Conservation (phyloP, 1,140 invertebrate genomes). For the Homalodisca vitripennis region DNA sequence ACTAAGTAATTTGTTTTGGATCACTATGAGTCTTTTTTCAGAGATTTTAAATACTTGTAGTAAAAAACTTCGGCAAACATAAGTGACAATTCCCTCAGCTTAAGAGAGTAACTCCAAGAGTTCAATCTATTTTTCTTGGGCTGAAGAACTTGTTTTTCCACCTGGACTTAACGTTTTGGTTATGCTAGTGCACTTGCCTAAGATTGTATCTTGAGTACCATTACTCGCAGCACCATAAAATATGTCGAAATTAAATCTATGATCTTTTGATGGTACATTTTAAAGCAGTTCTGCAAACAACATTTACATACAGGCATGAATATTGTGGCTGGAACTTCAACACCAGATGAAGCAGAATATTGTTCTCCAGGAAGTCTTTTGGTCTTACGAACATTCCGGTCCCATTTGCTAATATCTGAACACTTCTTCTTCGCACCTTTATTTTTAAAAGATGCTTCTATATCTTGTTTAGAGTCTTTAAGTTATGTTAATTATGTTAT, state of each 20-base stretch:
- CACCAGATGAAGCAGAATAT: no score
- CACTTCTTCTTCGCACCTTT: no score
- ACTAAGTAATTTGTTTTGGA: background rate
- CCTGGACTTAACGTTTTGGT: background rate
- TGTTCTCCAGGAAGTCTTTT: no score
- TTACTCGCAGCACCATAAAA: background rate
- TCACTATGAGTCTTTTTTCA: background rate
- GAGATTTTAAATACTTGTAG: background rate
- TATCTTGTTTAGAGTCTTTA: no score
- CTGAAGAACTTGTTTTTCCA: background rate
- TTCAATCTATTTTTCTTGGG: background rate
- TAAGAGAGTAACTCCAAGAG: background rate
- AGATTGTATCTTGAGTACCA: background rate
- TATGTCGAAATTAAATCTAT: background rate
- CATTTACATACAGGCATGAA: constrained; percentile 16
- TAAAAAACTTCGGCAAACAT: background rate
- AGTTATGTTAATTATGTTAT: no score
- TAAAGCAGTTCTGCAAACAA: constrained; percentile 6
- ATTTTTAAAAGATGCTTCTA: no score
- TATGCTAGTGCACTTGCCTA: background rate
- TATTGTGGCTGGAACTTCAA: background rate
- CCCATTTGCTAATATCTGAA: no score
- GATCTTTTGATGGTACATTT: constrained; percentile 1
- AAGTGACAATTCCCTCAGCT: background rate
- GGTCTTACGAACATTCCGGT: no score